Evolutionary conservation across 2,888 invertebrate species (phyloP), one percentile per base, ranked within the genome.

Genomic region (Spodoptera picta): DNA sequence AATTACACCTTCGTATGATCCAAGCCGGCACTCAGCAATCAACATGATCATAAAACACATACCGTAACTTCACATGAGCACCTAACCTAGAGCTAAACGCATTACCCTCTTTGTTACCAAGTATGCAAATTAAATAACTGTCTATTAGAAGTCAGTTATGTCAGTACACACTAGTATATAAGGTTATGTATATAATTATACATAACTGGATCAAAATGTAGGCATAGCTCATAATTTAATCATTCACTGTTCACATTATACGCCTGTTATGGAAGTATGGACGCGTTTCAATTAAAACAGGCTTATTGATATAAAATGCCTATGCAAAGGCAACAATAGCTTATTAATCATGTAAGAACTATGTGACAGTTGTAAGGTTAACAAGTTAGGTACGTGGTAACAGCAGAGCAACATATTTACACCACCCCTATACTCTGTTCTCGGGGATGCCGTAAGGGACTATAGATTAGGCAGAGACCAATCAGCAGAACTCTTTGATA

Each of bases 141-240:
- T 31, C 63, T 61, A 55, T 72, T 59, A 63, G 53, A 62, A 51
- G 11, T 5, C 56, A 65, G 49, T 50, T 62, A 59, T 31, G 58
- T 60, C 60, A 11, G n/a, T 62, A 62, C 62, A 67, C 59, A 53
- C 57, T 44, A 46, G 56, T 62, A 49, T 52, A 65, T 53, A 65
- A 62, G 49, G 64, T 75, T 72, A 42, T 52, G 59, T 59, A 49
- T 63, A 63, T 60, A 62, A 65, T 72, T 70, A 70, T 47, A 62
- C 57, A 67, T 72, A 83, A 84, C 82, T 78, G 73, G 83, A 83
- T 83, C 75, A 54, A 58, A 73, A 60, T 57, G 74, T 72, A 69
- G 72, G 74, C 60, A 74, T 65, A 54, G 53, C 77, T 79, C 61
- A 73, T 79, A 68, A 74, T 71, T 75, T 73, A 74, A 69, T 79